Base-by-base conservation (phyloP, 2,797 vertebrate species). In the Hyperoplus immaculatus region DNA sequence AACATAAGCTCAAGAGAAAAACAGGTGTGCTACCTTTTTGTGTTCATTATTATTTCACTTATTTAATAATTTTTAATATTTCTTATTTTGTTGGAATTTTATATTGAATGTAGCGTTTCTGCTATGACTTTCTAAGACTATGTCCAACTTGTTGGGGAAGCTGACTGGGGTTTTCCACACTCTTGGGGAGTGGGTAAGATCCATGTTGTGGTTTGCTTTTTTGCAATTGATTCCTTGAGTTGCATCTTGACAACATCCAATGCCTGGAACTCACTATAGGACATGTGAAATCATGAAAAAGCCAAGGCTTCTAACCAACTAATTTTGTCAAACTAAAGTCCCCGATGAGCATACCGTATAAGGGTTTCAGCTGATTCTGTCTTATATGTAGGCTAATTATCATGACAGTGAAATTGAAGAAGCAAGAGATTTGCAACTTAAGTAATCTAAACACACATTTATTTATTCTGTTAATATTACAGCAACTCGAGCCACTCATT, bases 101-200 rank as follows among this genome's bases (percentile, higher is more conserved):
- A 10, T 74, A n/a, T 41, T 82, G 18, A 78, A 38, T 0, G 69
- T 12, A 36, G 3, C 2, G 3, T 71, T 72, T 74, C 5, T 87
- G 21, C 43, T 69, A 2, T 87, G 64, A 29, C 75, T 76, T 84
- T 43, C 47, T 10, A 49, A 95, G 94, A 87, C 63, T 73, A 77
- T 85, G 36, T 86, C 88, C 75, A 91, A 73, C 69, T 67, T 93
- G 63, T 70, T 93, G 54, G 92, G 93, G 69, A 95, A 88, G 82
- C 78, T 95, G 88, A 90, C 87, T 0, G 92, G 91, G 39, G 90
- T 91, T 77, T 91, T 95, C 82, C 93, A 94, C 69, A 80, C 77
- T 46, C 72, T 95, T 36, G 93, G 93, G 42, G 87, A 90, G 73
- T 94, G 92, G 94, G 94, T 95, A 92, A 93, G 94, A 80, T 66